Conservation (phyloP, 2,113 vertebrate species). For the Sapayoa aenigma region DNA sequence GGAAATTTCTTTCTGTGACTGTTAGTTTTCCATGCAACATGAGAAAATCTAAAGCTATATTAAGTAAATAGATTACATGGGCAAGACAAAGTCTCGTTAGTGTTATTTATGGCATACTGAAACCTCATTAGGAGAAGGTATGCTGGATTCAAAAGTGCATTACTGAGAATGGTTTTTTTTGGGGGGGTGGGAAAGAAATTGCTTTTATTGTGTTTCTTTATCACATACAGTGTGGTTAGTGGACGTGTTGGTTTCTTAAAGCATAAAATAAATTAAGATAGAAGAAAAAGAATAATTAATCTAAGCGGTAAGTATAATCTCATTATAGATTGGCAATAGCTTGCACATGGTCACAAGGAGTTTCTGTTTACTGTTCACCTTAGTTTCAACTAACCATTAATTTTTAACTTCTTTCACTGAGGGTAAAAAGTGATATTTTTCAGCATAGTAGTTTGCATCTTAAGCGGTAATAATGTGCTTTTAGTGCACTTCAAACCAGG, state of each 20-base stretch:
- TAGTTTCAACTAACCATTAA: conserved; percentile 59
- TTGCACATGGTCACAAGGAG: conserved; percentile 51
- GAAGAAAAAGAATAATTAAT: conserved; percentile 76
- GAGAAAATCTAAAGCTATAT: conserved; percentile 81
- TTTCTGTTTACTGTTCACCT: conserved; percentile 69
- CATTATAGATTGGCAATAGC: conserved; percentile 50
- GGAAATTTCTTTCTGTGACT: conserved; percentile 72
- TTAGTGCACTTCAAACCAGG: conserved; percentile 70
- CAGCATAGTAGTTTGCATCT: conserved; percentile 74
- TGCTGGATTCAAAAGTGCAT: conserved; percentile 79
- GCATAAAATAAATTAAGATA: conserved; percentile 76
- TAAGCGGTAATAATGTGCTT: conserved; percentile 76
- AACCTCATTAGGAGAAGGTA: conserved; percentile 85
- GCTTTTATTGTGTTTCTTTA: conserved; percentile 81
- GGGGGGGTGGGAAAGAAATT: conserved; percentile 64
- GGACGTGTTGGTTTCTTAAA: conserved; percentile 73
- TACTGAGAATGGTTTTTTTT: conserved; percentile 70
- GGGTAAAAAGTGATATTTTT: conserved; percentile 73
- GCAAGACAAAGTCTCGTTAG: conserved; percentile 83
- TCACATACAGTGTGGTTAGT: conserved; percentile 74
- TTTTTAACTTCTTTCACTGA: conserved; percentile 71
- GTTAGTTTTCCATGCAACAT: conserved; percentile 76
- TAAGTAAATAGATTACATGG: conserved; percentile 82
- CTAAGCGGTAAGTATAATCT: conserved; percentile 56
- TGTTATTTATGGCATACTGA: conserved; percentile 82